Percentiles rank a stretch among this genome's conserved stretches.
phyloP scores from a whole-genome alignment of 2,888 invertebrate species.

The Machimus rusticus region DNA sequence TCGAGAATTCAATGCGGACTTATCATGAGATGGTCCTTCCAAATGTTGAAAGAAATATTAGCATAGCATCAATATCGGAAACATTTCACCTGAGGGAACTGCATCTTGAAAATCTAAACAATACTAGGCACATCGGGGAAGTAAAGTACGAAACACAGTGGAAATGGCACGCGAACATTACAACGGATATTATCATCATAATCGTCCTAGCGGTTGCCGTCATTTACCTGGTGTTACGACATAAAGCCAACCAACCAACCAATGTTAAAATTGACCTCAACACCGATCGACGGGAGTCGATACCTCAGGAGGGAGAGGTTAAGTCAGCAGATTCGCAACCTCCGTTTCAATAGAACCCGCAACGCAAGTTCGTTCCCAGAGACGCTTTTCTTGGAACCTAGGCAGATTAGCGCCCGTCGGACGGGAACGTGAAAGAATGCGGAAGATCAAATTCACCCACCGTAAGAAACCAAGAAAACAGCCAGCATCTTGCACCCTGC shows the following conservation, averaged over 20 bases:
- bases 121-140: not conserved
- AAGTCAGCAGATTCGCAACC: not conserved
- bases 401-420: not conserved
- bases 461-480: not conserved
- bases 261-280: not conserved
- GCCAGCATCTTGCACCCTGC: not conserved
- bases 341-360: not conserved
- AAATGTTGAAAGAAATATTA: not conserved
- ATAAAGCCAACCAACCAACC: not conserved
- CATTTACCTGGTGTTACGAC: not conserved
- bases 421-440: not conserved
- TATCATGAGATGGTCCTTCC: not conserved
- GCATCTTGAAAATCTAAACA: not conserved
- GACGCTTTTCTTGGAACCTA: not conserved
- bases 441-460: not conserved
- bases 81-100: not conserved
- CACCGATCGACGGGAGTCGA: slow-evolving; percentile 6
- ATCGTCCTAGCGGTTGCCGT: not conserved
- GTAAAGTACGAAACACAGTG: not conserved
- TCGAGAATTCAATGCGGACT: not conserved
- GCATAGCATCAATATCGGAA: not conserved
- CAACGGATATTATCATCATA: slow-evolving; percentile 1
- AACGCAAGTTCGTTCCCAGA: not conserved
- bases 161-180: not conserved
- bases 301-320: slow-evolving; percentile 20